Evolutionary conservation across 2,113 vertebrate genomes (phyloP), one percentile per base, ranked within the genome.

Genomic region (Scomber scombrus): DNA sequence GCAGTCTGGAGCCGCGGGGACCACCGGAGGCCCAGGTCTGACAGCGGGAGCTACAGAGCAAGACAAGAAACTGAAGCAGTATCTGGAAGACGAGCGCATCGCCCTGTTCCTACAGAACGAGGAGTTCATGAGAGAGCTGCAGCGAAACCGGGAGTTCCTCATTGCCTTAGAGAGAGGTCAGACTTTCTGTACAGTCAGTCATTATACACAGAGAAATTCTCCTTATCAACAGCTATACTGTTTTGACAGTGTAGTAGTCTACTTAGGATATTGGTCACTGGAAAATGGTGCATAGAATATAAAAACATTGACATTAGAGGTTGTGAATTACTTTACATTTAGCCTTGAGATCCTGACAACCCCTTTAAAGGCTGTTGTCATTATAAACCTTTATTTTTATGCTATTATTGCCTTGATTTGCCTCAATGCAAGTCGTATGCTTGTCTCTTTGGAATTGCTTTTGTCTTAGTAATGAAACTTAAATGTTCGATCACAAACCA

Each of bases 81-180:
- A 99, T 89, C 93, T 99, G 88, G 97, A 99, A 49, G 98, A 99
- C 0, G 98, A 99, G 91, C 95, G 98, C 29, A 97, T 99, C 0
- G 98, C 98, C 0, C 96, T 99, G 11, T 99, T 99, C 86, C 93
- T 99, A 85, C 98, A 99, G 90, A 99, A 99, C 0, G 98, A 99
- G 47, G 98, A 99, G 93, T 99, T 99, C 85, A 98, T 99, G 98
- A 97, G 94, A 88, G 98, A 99, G 89, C 95, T 99, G 68, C 98
- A 99, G 89, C 95, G 98, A 56, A 99, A 99, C 91, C 90, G 97
- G 0, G 98, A 99, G 78, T 99, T 99, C 90, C 97, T 99, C 15
- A 93, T 98, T 0, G 97, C 98, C n/a, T 93, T 99, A 71, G 98
- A 99, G 92, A 96, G 96, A 96, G 98, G 98, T 99, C 89, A 6